These are phyloP conservation scores for Didymodactylos carnosus DNA, from an alignment of 2,888 invertebrate genomes.

Conservation along the genomic window DNA sequence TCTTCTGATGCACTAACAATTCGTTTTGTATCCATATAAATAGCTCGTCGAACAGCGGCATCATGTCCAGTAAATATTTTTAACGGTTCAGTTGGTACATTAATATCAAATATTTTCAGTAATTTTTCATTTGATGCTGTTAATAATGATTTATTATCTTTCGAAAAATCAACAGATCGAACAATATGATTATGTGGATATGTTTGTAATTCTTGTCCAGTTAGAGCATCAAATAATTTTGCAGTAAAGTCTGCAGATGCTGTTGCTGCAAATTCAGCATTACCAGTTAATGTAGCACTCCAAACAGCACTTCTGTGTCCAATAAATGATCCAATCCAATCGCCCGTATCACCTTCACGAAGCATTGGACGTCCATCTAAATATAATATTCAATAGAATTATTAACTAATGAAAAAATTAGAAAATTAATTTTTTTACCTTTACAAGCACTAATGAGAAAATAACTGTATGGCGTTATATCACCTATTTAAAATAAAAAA, in stretches of 20 bases:
- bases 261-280: conserved; percentile 73
- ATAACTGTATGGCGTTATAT: conserved; percentile 73
- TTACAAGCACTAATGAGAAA: conserved; percentile 92
- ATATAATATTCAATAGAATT: too few relatives aligned
- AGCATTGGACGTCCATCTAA: conserved; percentile 94
- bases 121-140: conserved; percentile 88
- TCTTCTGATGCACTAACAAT: conserved; percentile 80
- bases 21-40: conserved; percentile 61
- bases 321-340: conserved; percentile 46
- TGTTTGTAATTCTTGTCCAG: conserved; percentile 68
- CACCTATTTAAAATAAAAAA: too few relatives aligned
- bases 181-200: conserved; percentile 93
- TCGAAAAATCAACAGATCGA: conserved; percentile 73
- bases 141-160: conserved; percentile 53
- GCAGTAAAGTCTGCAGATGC: conserved; percentile 92
- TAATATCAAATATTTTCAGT: conserved; percentile 69
- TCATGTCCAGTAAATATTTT: conserved; percentile 63
- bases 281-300: conserved; percentile 78
- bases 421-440: too few relatives aligned
- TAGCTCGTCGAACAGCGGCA: conserved; percentile 58
- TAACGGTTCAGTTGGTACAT: conserved; percentile 40
- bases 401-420: background rate
- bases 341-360: conserved; percentile 87
- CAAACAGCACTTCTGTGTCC: conserved; percentile 60
- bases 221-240: conserved; percentile 83